A percentile compares a stretch with the other conserved stretches of the same genome.
Evolutionary conservation across 1,140 invertebrate species (phyloP).

Genomic region (Zaprionus camerounensis): DNA sequence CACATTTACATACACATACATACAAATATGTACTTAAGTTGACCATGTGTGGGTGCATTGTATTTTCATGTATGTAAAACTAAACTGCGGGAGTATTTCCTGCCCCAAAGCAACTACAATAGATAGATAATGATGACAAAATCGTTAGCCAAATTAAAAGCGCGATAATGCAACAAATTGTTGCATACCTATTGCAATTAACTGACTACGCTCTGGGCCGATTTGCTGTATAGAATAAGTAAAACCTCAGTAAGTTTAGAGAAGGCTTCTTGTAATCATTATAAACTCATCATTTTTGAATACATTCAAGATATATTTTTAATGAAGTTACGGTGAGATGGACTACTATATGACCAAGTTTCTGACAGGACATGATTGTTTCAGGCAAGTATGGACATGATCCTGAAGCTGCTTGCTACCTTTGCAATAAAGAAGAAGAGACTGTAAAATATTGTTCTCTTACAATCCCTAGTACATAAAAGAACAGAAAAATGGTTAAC

Average conservation of each 20-base stretch:
- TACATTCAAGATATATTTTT: too few relatives aligned
- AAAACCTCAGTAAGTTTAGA: background rate
- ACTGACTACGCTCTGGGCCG: conserved; percentile 20
- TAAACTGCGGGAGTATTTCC: conserved; percentile 59
- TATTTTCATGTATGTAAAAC: conserved; percentile 32
- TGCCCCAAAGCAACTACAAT: conserved; percentile 58
- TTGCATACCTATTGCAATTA: conserved; percentile 53
- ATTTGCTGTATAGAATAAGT: conserved; percentile 41
- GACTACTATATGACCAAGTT: too few relatives aligned
- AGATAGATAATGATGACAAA: conserved; percentile 48
- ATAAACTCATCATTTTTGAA: too few relatives aligned
- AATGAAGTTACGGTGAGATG: too few relatives aligned
- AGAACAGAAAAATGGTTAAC: too few relatives aligned
- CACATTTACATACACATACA: conserved; percentile 13
- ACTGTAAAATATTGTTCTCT: too few relatives aligned
- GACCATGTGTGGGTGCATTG: conserved; percentile 29
- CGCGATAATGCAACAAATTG: conserved; percentile 56
- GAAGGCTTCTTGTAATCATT: background rate
- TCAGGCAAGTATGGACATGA: too few relatives aligned
- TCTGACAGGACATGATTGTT: too few relatives aligned
- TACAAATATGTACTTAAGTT: conserved; percentile 10
- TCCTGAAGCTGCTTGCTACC: too few relatives aligned
- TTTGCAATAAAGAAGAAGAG: too few relatives aligned
- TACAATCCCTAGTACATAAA: too few relatives aligned
- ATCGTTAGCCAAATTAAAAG: conserved; percentile 69